Conservation (phyloP, 2,888 invertebrate genomes). For the Scrobipalpa costella region DNA sequence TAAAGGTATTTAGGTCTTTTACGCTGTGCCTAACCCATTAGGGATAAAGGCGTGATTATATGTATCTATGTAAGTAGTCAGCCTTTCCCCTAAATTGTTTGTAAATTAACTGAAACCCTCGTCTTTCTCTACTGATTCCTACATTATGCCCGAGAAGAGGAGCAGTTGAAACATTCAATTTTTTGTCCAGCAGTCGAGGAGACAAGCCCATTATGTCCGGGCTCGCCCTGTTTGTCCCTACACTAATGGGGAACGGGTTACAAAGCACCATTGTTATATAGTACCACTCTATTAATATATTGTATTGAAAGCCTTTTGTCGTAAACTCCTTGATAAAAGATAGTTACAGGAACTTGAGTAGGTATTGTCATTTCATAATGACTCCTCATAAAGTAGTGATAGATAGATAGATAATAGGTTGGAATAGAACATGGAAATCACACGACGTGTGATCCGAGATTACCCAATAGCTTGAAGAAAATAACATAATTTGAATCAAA, state of each 20-base stretch:
- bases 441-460: not conserved
- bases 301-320: not conserved
- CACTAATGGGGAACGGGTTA: constrained; percentile 38
- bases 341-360: not conserved
- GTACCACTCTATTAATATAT: not conserved
- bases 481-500: not conserved
- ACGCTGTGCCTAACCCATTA: too few species aligned
- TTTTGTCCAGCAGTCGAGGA: not conserved
- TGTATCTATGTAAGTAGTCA: too few species aligned
- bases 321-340: not conserved
- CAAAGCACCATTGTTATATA: constrained; percentile 21
- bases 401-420: not conserved
- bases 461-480: too few species aligned
- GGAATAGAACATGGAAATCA: not conserved
- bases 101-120: too few species aligned
- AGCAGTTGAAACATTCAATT: too few species aligned
- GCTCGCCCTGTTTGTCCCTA: constrained; percentile 40
- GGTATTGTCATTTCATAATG: not conserved
- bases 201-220: constrained; percentile 38
- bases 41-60: too few species aligned
- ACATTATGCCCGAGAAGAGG: too few species aligned
- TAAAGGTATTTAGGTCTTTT: too few species aligned
- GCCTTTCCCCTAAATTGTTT: too few species aligned
- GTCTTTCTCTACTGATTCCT: too few species aligned
- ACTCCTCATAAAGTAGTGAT: not conserved